A percentile compares a stretch with the other conserved stretches of the same genome.
These are phyloP conservation scores for Steatornis caripensis DNA, from an alignment of 2,113 vertebrate genomes.

Conservation along the genomic window DNA sequence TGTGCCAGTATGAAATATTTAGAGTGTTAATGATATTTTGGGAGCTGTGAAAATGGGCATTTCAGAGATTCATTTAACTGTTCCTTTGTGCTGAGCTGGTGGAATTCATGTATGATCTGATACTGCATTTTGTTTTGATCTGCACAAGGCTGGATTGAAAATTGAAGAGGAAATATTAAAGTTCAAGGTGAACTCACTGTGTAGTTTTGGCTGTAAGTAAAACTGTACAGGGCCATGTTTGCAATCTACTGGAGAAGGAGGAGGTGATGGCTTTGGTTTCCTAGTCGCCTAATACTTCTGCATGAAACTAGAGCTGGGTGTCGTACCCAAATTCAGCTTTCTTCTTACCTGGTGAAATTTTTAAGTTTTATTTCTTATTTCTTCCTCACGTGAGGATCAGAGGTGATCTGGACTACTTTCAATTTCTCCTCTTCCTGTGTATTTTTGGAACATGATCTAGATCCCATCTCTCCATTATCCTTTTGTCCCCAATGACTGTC, in stretches of 20 bases:
- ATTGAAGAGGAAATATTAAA: neutral
- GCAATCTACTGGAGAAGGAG: neutral
- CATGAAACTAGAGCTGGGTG: neutral
- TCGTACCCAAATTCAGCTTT: neutral
- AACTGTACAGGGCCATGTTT: neutral
- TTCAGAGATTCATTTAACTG: neutral
- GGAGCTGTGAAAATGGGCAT: neutral
- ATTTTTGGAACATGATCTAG: neutral
- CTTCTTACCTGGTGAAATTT: neutral
- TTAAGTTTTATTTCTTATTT: neutral
- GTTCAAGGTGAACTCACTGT: neutral
- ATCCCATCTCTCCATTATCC: neutral
- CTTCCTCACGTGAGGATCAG: neutral
- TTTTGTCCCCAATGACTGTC: neutral
- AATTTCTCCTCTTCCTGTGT: neutral
- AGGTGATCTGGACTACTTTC: neutral
- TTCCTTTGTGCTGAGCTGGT: neutral
- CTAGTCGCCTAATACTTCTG: neutral
- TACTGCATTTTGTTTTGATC: neutral
- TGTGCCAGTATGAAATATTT: neutral
- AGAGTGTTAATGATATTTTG: neutral
- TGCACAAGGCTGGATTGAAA: neutral
- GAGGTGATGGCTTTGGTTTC: neutral
- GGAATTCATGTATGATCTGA: neutral
- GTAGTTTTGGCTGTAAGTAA: neutral